phyloP scores from a whole-genome alignment of 2,888 invertebrate species.

The Hypena proboscidalis region DNA sequence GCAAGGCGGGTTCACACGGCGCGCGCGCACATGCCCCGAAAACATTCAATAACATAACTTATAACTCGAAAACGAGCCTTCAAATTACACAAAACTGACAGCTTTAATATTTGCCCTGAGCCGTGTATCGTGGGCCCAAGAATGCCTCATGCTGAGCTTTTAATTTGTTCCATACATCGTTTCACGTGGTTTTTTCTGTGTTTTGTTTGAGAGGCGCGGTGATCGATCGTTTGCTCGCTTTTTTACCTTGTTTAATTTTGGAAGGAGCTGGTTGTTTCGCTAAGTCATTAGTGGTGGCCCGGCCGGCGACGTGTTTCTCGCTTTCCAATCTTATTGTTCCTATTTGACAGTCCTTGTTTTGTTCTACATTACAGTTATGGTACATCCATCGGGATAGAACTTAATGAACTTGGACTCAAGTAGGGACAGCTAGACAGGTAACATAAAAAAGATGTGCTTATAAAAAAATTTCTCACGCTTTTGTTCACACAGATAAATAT shows the following conservation, averaged over 20 bases:
- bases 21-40: slow-evolving; percentile 60
- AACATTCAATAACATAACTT: slow-evolving; percentile 83
- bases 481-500: no score
- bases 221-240: slow-evolving; percentile 81
- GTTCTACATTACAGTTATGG: slow-evolving; percentile 40
- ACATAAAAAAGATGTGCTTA: no score
- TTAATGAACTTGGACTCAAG: slow-evolving; percentile 15
- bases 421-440: neutral
- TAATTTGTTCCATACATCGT: slow-evolving; percentile 84
- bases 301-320: slow-evolving; percentile 51
- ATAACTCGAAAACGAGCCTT: slow-evolving; percentile 77
- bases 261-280: slow-evolving; percentile 77
- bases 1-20: slow-evolving; percentile 59
- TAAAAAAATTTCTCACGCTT: no score
- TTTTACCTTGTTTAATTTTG: slow-evolving; percentile 82
- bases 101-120: slow-evolving; percentile 82
- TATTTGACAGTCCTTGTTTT: slow-evolving; percentile 57
- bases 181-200: slow-evolving; percentile 76
- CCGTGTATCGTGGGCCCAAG: slow-evolving; percentile 58
- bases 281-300: slow-evolving; percentile 75
- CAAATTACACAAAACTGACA: slow-evolving; percentile 83
- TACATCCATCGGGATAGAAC: slow-evolving; percentile 30
- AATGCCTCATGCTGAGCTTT: slow-evolving; percentile 82
- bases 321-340: slow-evolving; percentile 62
- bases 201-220: slow-evolving; percentile 77